Base-by-base conservation (phyloP, 2,888 invertebrate species). In the Perithous albicinctus region DNA sequence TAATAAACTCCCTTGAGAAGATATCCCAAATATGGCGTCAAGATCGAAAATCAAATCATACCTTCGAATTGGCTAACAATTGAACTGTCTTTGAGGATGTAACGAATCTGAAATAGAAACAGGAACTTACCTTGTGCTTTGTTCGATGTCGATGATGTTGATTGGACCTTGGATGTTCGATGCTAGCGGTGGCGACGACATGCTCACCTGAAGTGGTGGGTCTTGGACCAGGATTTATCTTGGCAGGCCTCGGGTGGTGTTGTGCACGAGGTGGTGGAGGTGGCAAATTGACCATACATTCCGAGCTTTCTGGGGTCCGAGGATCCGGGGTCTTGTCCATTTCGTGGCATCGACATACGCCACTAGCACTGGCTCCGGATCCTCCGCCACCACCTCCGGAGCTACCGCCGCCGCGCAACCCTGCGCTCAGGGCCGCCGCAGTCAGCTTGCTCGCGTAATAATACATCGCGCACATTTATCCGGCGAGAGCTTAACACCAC, bases 401-500 rank as follows among this genome's bases (percentile, higher is more conserved):
- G 91, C 93, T 41, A 93, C 93, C 70, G 92, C 93, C 89, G 93
- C 93, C 90, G 93, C 94, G 85, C 84, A 93, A 91, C 83, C 94
- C 94, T 87, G 95, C 94, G 94, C 95, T 94, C 93, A 95, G 94
- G 87, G 95, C 92, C 90, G 93, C 94, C 91, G 95, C 95, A 92
- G 95, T 95, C 91, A 95, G 92, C 93, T 95, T 95, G 93, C 95
- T 95, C 90, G 95, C 95, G 94, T 95, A 95, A 92, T 95, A 95
- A 94, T 95, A 95, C 95, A 95, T 95, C 94, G 95, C 95, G 91
- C 92, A 92, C 92, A 92, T 92, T 92, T 91, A 92, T 91, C 89
- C 90, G 88, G 88, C 87, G 90, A 89, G 86, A 91, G 90, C 90
- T 92, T 90, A 91, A 91, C 91, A 90, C 90, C 92, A 89, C 91